Evolutionary conservation across 1,140 invertebrate genomes (phyloP).

Genomic region (Branchinecta lynchi): DNA sequence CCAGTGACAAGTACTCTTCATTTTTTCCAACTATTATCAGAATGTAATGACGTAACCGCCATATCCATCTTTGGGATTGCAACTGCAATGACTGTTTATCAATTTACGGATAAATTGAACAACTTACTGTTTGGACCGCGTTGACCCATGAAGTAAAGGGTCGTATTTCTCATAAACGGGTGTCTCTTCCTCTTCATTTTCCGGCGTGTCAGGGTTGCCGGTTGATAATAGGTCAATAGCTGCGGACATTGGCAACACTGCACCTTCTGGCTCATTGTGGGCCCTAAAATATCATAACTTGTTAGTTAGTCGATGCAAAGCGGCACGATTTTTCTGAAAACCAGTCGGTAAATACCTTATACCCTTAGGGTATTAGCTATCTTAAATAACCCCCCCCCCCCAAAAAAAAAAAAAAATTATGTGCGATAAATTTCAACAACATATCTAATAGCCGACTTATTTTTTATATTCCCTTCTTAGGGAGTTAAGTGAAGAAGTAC

Average conservation of each 20-base stretch:
- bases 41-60: too few species aligned
- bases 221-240: constrained; percentile 66
- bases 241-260: constrained; percentile 65
- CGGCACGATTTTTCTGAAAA: neutral
- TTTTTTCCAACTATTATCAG: too few species aligned
- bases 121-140: constrained; percentile 44
- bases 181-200: constrained; percentile 43
- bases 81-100: too few species aligned
- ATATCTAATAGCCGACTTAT: constrained; percentile 13
- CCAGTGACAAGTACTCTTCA: too few species aligned
- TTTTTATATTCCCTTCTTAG: too few species aligned
- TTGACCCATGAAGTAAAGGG: constrained; percentile 66
- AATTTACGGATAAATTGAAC: neutral
- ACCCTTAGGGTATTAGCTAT: too few species aligned
- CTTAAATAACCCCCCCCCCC: too few species aligned
- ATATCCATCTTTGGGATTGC: too few species aligned
- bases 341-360: too few species aligned
- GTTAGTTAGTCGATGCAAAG: neutral
- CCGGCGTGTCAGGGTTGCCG: constrained; percentile 48
- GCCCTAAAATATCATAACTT: constrained; percentile 37
- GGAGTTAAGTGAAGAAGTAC: too few species aligned
- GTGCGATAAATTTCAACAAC: constrained; percentile 19
- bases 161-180: constrained; percentile 87
- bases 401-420: constrained; percentile 13
- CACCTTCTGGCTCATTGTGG: constrained; percentile 83